Evolutionary conservation across 2,797 vertebrate genomes (phyloP).

Genomic region (Loriculus beryllinus): DNA sequence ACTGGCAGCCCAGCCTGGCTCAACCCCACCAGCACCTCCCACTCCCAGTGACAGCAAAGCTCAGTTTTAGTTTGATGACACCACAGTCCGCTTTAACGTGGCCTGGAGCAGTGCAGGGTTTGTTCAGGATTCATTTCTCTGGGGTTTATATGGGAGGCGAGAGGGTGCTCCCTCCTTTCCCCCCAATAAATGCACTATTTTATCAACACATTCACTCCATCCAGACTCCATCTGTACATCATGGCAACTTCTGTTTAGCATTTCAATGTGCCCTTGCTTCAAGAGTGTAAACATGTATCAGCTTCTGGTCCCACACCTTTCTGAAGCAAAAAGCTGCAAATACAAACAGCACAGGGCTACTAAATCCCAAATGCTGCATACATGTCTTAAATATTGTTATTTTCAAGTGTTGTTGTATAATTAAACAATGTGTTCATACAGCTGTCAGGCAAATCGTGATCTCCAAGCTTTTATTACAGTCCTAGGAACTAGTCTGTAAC

Average conservation of each 20-base stretch:
- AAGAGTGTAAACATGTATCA: constrained; percentile 10
- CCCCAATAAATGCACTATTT: neutral
- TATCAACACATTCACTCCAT: constrained; percentile 28
- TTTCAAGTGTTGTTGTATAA: constrained; percentile 55
- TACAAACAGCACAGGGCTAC: constrained; percentile 4
- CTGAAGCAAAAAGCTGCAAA: constrained; percentile 43
- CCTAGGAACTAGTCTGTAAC: neutral
- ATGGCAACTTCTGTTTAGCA: neutral
- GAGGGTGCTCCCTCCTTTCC: neutral
- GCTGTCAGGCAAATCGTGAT: constrained; percentile 61
- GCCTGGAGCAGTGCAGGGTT: neutral
- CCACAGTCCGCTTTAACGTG: neutral
- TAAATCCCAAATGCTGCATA: constrained; percentile 18
- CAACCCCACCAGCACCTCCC: neutral
- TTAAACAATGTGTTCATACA: constrained; percentile 49
- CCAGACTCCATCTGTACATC: neutral
- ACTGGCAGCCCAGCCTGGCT: neutral
- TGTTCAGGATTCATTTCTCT: neutral
- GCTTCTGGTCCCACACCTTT: constrained; percentile 36
- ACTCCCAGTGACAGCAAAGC: neutral
- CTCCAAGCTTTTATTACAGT: constrained; percentile 63
- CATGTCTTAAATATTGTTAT: neutral
- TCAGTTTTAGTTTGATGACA: neutral
- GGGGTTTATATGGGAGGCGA: neutral
- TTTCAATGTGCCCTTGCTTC: constrained; percentile 4